Conservation (phyloP, 2,113 vertebrate genomes). For the Triplophysa tibetana region DNA sequence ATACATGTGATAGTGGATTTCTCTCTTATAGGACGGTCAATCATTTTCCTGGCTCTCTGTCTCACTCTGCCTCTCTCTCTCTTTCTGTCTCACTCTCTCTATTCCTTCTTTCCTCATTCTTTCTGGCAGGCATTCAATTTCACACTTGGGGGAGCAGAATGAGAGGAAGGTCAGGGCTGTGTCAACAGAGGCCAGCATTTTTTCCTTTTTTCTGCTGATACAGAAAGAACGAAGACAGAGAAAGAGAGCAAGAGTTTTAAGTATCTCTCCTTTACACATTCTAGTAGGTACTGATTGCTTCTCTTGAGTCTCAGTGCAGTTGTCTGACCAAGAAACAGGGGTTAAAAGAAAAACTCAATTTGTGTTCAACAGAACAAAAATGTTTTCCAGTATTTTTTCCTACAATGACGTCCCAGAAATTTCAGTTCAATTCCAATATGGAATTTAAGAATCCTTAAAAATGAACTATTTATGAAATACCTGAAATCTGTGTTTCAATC, state of each 20-base stretch:
- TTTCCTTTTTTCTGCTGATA: conserved; percentile 54
- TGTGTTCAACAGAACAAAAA: too few species aligned
- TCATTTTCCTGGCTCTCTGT: conserved; percentile 34
- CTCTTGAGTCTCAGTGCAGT: conserved; percentile 8
- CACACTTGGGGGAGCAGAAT: conserved; percentile 62
- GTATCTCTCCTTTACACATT: conserved; percentile 37
- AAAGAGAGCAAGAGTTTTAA: conserved; percentile 5
- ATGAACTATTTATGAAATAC: too few species aligned
- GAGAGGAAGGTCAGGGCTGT: conserved; percentile 59
- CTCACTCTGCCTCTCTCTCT: conserved; percentile 23
- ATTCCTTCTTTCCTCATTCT: conserved; percentile 41
- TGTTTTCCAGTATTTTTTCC: too few species aligned
- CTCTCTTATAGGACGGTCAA: conserved; percentile 48
- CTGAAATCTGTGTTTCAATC: too few species aligned
- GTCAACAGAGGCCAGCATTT: conserved; percentile 57
- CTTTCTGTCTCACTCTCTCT: conserved; percentile 20
- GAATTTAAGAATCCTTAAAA: too few species aligned
- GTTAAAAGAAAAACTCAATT: not conserved
- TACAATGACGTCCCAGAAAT: too few species aligned
- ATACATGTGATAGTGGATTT: conserved; percentile 57
- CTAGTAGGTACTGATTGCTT: conserved; percentile 12
- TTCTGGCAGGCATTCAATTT: conserved; percentile 62
- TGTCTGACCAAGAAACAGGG: conserved; percentile 7
- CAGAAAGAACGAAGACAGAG: conserved; percentile 43
- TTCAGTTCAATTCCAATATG: too few species aligned